A percentile compares a stretch with the other conserved stretches of the same genome.
Evolutionary conservation across 64 coral and sea anemone species (phyloP).

Genomic region (Orbicella faveolata): DNA sequence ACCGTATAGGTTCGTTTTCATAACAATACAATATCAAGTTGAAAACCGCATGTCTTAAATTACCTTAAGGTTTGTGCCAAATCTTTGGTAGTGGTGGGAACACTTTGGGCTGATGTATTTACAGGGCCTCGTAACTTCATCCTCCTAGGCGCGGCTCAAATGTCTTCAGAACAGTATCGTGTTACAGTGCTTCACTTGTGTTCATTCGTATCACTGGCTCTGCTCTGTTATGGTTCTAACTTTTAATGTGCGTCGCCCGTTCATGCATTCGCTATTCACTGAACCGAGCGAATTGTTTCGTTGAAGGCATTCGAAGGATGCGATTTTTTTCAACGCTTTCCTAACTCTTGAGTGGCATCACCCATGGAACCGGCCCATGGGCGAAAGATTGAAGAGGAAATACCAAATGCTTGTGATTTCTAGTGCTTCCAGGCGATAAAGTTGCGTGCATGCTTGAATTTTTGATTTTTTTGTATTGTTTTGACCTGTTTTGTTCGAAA

Average conservation of each 20-base stretch:
- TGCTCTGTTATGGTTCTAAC: background rate
- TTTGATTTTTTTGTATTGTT: background rate
- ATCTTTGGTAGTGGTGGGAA: background rate
- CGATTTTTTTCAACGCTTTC: conserved; percentile 10
- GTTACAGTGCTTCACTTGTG: background rate
- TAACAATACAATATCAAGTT: background rate
- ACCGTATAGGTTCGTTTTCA: background rate
- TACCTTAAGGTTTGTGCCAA: conserved; percentile 12
- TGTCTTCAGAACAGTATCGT: background rate
- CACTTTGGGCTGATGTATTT: background rate
- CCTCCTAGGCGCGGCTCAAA: background rate
- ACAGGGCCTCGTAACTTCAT: conserved; percentile 31
- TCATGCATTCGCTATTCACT: conserved; percentile 22
- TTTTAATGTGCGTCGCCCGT: background rate
- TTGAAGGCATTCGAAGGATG: conserved; percentile 38
- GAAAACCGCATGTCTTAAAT: background rate
- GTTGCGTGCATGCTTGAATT: background rate
- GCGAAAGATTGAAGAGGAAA: background rate
- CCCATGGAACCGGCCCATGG: background rate
- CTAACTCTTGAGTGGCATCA: background rate
- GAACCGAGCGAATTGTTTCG: background rate
- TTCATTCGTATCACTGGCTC: conserved; percentile 3
- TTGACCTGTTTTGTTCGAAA: background rate
- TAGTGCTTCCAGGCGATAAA: too few species aligned
- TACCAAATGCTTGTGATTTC: background rate